Percentiles rank a stretch among this genome's conserved stretches.
phyloP scores from a whole-genome alignment of 2,888 invertebrate species.

The Sesia bembeciformis region DNA sequence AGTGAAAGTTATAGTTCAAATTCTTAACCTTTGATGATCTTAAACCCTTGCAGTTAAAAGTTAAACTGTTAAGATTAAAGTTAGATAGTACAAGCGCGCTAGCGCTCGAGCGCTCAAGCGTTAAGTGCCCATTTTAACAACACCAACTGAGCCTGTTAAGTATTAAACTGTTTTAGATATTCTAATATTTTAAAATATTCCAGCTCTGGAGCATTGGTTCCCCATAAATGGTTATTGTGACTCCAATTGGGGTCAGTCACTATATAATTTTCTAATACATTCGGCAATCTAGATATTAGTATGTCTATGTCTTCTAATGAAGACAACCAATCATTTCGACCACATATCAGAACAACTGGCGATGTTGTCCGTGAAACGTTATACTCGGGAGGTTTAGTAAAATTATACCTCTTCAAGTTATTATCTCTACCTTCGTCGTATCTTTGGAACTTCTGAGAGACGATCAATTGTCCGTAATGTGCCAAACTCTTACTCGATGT shows the following conservation, averaged over 20 bases:
- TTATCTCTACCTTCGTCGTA: constrained; percentile 45
- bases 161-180: constrained; percentile 28
- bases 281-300: constrained; percentile 68
- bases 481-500: constrained; percentile 51
- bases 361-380: constrained; percentile 40
- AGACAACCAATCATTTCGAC: constrained; percentile 77
- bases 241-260: constrained; percentile 69
- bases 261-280: constrained; percentile 72
- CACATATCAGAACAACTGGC: constrained; percentile 47
- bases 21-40: too few species aligned
- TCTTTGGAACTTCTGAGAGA: constrained; percentile 40
- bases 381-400: constrained; percentile 41
- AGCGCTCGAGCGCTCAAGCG: too few species aligned
- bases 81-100: too few species aligned
- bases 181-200: constrained; percentile 39
- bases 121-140: too few species aligned
- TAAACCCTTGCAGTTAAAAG: too few species aligned
- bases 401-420: constrained; percentile 45
- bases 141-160: neutral
- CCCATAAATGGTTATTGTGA: constrained; percentile 57
- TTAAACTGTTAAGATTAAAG: too few species aligned
- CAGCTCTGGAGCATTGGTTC: constrained; percentile 28
- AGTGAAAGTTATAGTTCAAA: too few species aligned
- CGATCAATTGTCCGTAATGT: constrained; percentile 72
- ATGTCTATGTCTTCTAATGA: constrained; percentile 69